phyloP scores from a whole-genome alignment of 2,797 vertebrate species.

The Botia almorhae region DNA sequence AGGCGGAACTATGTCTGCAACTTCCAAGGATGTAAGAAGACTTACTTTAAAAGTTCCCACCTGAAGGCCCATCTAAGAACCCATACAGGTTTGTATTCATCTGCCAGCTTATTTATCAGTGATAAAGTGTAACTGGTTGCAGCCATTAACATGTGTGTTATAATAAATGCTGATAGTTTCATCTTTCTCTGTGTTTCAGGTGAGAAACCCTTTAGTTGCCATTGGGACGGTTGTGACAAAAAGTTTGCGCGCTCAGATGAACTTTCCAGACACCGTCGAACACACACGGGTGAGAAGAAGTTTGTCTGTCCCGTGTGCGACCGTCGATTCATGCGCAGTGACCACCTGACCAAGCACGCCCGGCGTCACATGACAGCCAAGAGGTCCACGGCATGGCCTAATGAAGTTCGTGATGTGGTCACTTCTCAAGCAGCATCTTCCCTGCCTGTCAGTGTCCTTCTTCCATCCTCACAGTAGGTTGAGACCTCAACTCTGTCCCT shows the following conservation, averaged over 20 bases:
- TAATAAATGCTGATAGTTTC: too few relatives aligned
- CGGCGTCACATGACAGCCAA: slow-evolving; percentile 90
- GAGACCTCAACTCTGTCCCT: slow-evolving; percentile 58
- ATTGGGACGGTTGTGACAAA: slow-evolving; percentile 95
- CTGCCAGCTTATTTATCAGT: not conserved
- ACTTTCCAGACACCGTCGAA: slow-evolving; percentile 93
- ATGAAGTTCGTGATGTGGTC: slow-evolving; percentile 80
- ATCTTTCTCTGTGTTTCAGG: slow-evolving; percentile 72
- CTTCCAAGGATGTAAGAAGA: slow-evolving; percentile 94
- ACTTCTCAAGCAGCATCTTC: slow-evolving; percentile 69
- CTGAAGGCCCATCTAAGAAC: slow-evolving; percentile 97
- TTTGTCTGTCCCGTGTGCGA: slow-evolving; percentile 91
- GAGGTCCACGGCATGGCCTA: slow-evolving; percentile 85
- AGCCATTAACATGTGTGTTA: too few relatives aligned
- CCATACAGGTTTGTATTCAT: slow-evolving; percentile 84
- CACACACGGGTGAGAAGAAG: slow-evolving; percentile 97
- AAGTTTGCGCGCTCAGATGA: slow-evolving; percentile 96
- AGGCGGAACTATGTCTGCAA: slow-evolving; percentile 91
- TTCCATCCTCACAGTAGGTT: slow-evolving; percentile 73
- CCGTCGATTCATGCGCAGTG: slow-evolving; percentile 96
- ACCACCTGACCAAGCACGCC: slow-evolving; percentile 95
- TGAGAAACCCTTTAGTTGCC: slow-evolving; percentile 96
- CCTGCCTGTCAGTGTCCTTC: slow-evolving; percentile 73
- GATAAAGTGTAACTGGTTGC: too few relatives aligned
- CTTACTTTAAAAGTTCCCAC: slow-evolving; percentile 98